Evolutionary conservation across 1,140 invertebrate species (phyloP).

Genomic region (Spodoptera frugiperda): DNA sequence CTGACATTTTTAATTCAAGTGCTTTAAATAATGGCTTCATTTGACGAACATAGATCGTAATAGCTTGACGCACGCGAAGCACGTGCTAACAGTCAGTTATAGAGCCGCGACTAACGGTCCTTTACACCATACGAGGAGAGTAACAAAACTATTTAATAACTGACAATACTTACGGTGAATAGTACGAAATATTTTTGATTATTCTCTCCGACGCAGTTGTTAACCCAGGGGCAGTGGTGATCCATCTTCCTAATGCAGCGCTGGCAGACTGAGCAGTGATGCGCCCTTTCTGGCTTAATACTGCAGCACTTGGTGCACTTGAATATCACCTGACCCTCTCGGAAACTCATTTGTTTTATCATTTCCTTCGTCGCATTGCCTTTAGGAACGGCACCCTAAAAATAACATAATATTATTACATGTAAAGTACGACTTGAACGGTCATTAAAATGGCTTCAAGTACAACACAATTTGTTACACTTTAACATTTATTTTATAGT

Average conservation of each 20-base stretch:
- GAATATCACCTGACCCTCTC: conserved; percentile 97
- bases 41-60: no score
- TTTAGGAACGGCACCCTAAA: conserved; percentile 97
- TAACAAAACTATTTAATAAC: no score
- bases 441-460: no score
- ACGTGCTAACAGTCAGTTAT: no score
- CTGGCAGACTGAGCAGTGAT: conserved; percentile 99
- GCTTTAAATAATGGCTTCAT: no score
- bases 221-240: conserved; percentile 99
- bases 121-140: no score
- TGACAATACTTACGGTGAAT: conserved; percentile 94
- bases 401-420: conserved; percentile 2
- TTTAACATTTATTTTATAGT: no score
- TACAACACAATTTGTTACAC: no score
- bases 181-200: conserved; percentile 99
- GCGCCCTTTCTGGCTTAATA: conserved; percentile 99
- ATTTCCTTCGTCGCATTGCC: conserved; percentile 99
- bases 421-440: no score
- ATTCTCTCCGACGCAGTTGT: conserved; percentile 99
- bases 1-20: no score
- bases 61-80: no score
- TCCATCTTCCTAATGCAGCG: conserved; percentile 99
- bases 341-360: conserved; percentile 97
- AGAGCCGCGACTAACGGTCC: no score
- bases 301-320: conserved; percentile 99